Evolutionary conservation across 2,113 vertebrate species (phyloP).

Genomic region (Sorex araneus): DNA sequence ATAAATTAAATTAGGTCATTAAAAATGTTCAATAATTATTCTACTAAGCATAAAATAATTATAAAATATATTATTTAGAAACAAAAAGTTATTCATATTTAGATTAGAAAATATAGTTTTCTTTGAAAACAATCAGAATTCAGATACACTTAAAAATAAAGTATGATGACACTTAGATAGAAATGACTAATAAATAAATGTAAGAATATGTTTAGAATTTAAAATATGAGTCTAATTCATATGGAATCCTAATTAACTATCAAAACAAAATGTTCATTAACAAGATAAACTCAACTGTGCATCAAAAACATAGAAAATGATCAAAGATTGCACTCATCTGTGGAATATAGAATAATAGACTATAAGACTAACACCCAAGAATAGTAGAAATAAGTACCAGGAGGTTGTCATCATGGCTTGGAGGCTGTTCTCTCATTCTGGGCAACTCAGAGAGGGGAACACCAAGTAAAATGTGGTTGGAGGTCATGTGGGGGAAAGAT

Average conservation of each 20-base stretch:
- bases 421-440: too few relatives aligned
- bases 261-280: not conserved
- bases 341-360: too few relatives aligned
- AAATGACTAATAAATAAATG: not conserved
- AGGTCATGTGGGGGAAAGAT: too few relatives aligned
- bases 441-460: too few relatives aligned
- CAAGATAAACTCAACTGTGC: slow-evolving; percentile 30
- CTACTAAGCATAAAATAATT: not conserved
- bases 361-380: too few relatives aligned
- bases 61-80: slow-evolving; percentile 9
- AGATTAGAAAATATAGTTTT: not conserved
- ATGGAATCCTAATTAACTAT: not conserved
- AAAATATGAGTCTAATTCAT: not conserved
- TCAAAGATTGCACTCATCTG: too few relatives aligned
- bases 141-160: slow-evolving; percentile 3
- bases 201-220: not conserved
- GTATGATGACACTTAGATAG: slow-evolving; percentile 12
- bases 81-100: not conserved
- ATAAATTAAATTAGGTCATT: not conserved
- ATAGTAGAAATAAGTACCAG: too few relatives aligned
- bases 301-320: slow-evolving; percentile 37
- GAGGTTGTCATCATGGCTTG: too few relatives aligned
- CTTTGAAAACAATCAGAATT: slow-evolving; percentile 30
- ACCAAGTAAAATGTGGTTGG: too few relatives aligned
- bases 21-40: not conserved